A percentile compares a stretch with the other conserved stretches of the same genome.
Conservation (phyloP, 2,888 invertebrate genomes). For the Cephus nigrinus region DNA sequence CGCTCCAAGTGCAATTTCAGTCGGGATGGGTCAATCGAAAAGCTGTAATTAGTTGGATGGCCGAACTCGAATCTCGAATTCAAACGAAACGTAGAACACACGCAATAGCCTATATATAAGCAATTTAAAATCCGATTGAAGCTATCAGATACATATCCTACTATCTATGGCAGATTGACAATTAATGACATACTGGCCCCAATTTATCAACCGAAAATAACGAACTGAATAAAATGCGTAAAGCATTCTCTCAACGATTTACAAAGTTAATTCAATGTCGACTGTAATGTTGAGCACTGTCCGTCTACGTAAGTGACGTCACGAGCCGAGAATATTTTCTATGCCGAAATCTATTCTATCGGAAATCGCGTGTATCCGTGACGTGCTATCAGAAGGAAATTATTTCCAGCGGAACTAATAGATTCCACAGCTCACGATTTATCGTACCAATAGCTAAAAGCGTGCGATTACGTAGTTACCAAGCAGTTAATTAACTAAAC, state of each 20-base stretch:
- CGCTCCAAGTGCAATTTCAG: constrained; percentile 16
- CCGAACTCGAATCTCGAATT: background rate
- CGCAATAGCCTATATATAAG: background rate
- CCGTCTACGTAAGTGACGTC: background rate
- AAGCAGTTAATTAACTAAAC: constrained; percentile 39
- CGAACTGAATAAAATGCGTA: background rate
- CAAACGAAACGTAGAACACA: background rate
- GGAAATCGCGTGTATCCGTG: background rate
- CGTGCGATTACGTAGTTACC: constrained; percentile 10
- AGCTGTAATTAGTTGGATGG: background rate
- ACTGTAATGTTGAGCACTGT: background rate
- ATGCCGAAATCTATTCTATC: background rate
- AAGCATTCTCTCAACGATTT: background rate
- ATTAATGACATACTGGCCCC: constrained; percentile 48
- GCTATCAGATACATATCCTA: background rate
- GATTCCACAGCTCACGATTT: constrained; percentile 30
- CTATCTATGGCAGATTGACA: constrained; percentile 29
- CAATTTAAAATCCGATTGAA: background rate
- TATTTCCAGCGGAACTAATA: background rate
- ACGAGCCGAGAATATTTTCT: background rate
- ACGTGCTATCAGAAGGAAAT: background rate
- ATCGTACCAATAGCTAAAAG: constrained; percentile 16
- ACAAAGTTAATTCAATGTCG: background rate
- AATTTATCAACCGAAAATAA: background rate
- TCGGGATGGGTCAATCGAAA: constrained; percentile 26